Percentiles rank a stretch among this genome's conserved stretches.
phyloP scores from a whole-genome alignment of 23 tunicate species.

The Aplidium turbinatum region DNA sequence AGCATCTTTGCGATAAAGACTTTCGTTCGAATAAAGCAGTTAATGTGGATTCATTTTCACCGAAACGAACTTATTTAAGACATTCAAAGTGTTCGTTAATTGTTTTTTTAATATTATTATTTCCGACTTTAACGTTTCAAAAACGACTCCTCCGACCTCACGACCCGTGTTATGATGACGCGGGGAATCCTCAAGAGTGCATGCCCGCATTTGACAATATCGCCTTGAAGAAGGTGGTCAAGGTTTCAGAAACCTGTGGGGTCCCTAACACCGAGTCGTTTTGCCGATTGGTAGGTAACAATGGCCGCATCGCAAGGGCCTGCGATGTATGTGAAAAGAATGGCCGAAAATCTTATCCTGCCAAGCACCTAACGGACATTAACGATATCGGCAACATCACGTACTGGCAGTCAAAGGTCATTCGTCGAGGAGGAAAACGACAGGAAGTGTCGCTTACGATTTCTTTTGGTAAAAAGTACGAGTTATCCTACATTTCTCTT shows the following conservation, averaged over 20 bases:
- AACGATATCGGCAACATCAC: constrained; percentile 62
- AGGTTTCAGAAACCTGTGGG: constrained; percentile 71
- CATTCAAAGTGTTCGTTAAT: too few species aligned
- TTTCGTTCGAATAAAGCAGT: too few species aligned
- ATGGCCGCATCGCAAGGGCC: neutral
- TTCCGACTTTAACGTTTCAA: too few species aligned
- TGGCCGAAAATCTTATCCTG: constrained; percentile 60
- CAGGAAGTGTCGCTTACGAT: constrained; percentile 45
- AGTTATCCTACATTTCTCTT: constrained; percentile 50
- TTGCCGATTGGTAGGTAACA: constrained; percentile 15
- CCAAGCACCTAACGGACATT: constrained; percentile 55
- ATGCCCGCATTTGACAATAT: constrained; percentile 53
- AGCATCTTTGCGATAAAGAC: too few species aligned
- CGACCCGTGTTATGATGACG: constrained; percentile 39
- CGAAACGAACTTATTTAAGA: too few species aligned
- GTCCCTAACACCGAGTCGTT: constrained; percentile 9
- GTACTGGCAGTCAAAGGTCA: constrained; percentile 68
- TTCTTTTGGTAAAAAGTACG: constrained; percentile 55
- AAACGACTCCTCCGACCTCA: constrained; percentile 1
- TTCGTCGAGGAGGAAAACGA: constrained; percentile 11
- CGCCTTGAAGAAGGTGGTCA: constrained; percentile 38
- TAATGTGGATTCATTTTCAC: too few species aligned
- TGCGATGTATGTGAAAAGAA: constrained; percentile 56
- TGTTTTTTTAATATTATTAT: too few species aligned
- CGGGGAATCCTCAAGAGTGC: constrained; percentile 44